Percentiles rank a stretch among this genome's conserved stretches.
Conservation (phyloP, 2,888 invertebrate species). For the Taphrorychus bicolor region DNA sequence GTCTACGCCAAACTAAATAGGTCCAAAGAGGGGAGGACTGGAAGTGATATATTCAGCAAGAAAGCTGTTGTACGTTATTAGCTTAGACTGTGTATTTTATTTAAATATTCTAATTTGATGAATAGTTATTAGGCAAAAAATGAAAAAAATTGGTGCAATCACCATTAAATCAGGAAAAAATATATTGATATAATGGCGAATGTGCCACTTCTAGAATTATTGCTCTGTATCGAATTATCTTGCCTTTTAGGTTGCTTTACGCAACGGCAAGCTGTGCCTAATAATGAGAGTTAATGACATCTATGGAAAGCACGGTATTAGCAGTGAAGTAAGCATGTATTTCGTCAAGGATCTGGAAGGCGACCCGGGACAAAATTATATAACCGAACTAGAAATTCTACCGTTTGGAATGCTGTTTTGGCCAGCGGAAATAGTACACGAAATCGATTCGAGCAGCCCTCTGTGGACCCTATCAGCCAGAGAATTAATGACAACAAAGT, state of each 20-base stretch:
- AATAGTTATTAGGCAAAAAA: too few species aligned
- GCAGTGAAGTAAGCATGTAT: slow-evolving; percentile 74
- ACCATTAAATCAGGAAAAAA: too few species aligned
- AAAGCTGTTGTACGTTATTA: slow-evolving; percentile 66
- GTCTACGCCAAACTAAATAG: slow-evolving; percentile 71
- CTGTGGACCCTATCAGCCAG: slow-evolving; percentile 77
- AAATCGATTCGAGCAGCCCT: slow-evolving; percentile 77
- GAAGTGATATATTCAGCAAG: slow-evolving; percentile 69
- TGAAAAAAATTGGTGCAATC: too few species aligned
- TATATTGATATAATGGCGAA: too few species aligned
- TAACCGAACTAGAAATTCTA: slow-evolving; percentile 70
- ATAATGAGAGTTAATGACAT: slow-evolving; percentile 82
- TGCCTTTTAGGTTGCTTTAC: slow-evolving; percentile 42
- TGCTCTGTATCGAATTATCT: too few species aligned
- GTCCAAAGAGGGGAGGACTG: slow-evolving; percentile 56
- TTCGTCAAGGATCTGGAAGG: slow-evolving; percentile 67
- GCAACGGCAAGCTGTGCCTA: slow-evolving; percentile 70
- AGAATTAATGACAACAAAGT: slow-evolving; percentile 70
- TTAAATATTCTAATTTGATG: slow-evolving; percentile 1
- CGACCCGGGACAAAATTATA: slow-evolving; percentile 74
- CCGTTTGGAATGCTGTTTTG: slow-evolving; percentile 74
- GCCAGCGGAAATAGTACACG: slow-evolving; percentile 85
- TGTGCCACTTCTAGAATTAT: too few species aligned
- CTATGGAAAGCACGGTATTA: slow-evolving; percentile 58
- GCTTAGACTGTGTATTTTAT: too few species aligned